Conservation (phyloP, 2,888 invertebrate species). For the Drosophila hamatofila region DNA sequence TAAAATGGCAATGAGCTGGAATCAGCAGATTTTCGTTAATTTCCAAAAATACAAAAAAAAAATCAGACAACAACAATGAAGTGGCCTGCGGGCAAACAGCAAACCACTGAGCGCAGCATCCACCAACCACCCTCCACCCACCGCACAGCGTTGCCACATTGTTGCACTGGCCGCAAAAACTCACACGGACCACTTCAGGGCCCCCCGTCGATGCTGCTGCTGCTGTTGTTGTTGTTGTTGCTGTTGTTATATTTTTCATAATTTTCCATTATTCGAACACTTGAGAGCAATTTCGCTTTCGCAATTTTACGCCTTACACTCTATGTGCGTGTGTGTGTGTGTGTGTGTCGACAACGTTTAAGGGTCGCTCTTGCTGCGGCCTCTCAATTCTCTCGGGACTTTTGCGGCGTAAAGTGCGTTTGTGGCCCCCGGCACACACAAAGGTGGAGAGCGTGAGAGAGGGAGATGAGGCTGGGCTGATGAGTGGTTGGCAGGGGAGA, state of each 20-base stretch:
- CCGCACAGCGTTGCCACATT: slow-evolving; percentile 37
- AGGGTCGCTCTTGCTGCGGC: slow-evolving; percentile 43
- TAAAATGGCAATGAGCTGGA: slow-evolving; percentile 85
- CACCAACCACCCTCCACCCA: slow-evolving; percentile 20
- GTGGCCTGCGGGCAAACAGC: slow-evolving; percentile 48
- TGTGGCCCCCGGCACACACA: slow-evolving; percentile 49
- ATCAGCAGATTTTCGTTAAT: slow-evolving; percentile 85
- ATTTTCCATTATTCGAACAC: slow-evolving; percentile 80
- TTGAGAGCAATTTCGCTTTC: slow-evolving; percentile 61
- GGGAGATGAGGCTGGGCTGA: slow-evolving; percentile 10
- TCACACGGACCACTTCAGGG: slow-evolving; percentile 36
- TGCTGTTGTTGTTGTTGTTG: background rate
- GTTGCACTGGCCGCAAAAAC: slow-evolving; percentile 58
- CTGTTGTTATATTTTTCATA: slow-evolving; percentile 78
- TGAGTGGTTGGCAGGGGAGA: slow-evolving; percentile 14
- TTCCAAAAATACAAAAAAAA: slow-evolving; percentile 62
- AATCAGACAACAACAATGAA: slow-evolving; percentile 26
- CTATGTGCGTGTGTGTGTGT: slow-evolving; percentile 12
- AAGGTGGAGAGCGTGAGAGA: background rate
- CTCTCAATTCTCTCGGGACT: slow-evolving; percentile 65
- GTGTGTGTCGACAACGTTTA: slow-evolving; percentile 47
- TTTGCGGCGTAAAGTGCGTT: slow-evolving; percentile 72
- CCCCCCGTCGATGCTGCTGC: slow-evolving; percentile 4
- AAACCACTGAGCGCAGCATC: slow-evolving; percentile 5
- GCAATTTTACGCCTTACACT: slow-evolving; percentile 51